phyloP scores from a whole-genome alignment of 2,797 vertebrate genomes.

The Petrocephalus sullivani region DNA sequence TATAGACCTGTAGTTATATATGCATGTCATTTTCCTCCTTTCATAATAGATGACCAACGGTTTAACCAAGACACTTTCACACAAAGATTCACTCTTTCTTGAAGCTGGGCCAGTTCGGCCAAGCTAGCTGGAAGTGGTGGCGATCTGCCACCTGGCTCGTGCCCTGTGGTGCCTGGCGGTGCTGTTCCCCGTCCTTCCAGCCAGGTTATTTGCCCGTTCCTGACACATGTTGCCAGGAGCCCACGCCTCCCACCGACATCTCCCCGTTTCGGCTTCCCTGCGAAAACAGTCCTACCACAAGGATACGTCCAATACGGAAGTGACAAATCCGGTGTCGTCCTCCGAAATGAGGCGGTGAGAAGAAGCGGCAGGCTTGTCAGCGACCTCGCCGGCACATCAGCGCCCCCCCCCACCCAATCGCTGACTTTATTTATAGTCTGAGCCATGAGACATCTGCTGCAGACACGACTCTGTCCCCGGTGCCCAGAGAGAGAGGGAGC shows the following conservation, averaged over 20 bases:
- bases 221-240: constrained; percentile 20
- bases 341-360: constrained; percentile 46
- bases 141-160: not conserved
- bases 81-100: not conserved
- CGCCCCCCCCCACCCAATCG: constrained; percentile 46
- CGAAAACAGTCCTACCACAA: constrained; percentile 28
- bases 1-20: not conserved
- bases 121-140: not conserved
- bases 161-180: not conserved
- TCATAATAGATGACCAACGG: constrained; percentile 6
- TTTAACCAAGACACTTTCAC: not conserved
- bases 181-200: not conserved
- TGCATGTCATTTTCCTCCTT: not conserved
- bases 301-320: constrained; percentile 38
- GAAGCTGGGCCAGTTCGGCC: not conserved
- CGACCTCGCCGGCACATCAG: constrained; percentile 48
- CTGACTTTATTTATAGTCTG: constrained; percentile 66
- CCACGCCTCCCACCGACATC: constrained; percentile 10
- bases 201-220: constrained; percentile 12
- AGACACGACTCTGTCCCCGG: constrained; percentile 55
- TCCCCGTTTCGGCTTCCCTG: constrained; percentile 28
- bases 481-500: constrained; percentile 61
- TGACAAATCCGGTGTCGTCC: constrained; percentile 35
- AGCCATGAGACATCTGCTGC: constrained; percentile 70
- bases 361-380: constrained; percentile 47